A percentile compares a stretch with the other conserved stretches of the same genome.
These are phyloP conservation scores for Isoperla grammatica DNA, from an alignment of 2,888 invertebrate genomes.

Conservation along the genomic window DNA sequence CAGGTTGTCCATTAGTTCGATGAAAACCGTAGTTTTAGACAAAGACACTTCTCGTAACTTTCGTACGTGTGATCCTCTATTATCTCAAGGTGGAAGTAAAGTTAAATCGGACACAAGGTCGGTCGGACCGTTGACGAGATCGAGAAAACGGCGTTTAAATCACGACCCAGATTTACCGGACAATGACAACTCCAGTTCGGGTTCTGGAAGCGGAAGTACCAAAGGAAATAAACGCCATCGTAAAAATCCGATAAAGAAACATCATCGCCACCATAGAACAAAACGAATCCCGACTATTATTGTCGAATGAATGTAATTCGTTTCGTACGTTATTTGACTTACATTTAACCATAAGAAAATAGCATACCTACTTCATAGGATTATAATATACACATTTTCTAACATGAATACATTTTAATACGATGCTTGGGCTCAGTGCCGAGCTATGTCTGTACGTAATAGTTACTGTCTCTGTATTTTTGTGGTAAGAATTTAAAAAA, in stretches of 20 bases:
- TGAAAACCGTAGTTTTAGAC: constrained; percentile 13
- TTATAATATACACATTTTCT: no score
- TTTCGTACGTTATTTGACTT: no score
- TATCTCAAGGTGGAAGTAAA: not conserved
- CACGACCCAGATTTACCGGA: constrained; percentile 1
- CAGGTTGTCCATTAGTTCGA: constrained; percentile 10
- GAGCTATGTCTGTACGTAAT: no score
- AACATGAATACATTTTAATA: no score
- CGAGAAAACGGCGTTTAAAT: constrained; percentile 30
- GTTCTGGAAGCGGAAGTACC: constrained; percentile 6
- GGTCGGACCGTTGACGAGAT: constrained; percentile 31
- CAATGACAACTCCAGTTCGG: constrained; percentile 3
- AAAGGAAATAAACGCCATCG: not conserved
- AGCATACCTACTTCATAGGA: no score
- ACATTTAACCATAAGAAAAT: no score
- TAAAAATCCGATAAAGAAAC: constrained; percentile 14
- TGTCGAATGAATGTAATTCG: constrained; percentile 8
- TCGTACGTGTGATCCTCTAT: not conserved
- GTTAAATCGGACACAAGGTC: not conserved
- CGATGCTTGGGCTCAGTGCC: no score
- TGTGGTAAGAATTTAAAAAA: no score
- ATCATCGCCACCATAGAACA: constrained; percentile 20
- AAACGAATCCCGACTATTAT: constrained; percentile 23
- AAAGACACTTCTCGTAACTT: not conserved
- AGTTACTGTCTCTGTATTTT: no score